A percentile compares a stretch with the other conserved stretches of the same genome.
Evolutionary conservation across 30 jellyfish, hydroid and myxozoan genomes (phyloP).

Genomic region (Aurelia sp.): DNA sequence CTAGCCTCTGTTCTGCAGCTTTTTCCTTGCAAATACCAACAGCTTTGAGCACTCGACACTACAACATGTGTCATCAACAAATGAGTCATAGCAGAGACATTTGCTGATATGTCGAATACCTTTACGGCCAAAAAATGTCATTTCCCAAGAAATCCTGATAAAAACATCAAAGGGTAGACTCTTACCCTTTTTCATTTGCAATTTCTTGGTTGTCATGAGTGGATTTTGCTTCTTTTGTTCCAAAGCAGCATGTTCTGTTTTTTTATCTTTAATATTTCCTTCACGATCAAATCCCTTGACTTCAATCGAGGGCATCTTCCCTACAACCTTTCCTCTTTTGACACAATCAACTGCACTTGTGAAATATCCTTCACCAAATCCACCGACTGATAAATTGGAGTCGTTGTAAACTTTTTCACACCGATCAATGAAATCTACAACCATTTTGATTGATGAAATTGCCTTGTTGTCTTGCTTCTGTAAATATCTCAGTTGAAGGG

Average conservation of each 20-base stretch:
- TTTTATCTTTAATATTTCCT: neutral
- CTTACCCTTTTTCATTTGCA: constrained; percentile 22
- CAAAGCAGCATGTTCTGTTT: neutral
- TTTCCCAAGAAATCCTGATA: neutral
- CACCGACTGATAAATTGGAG: neutral
- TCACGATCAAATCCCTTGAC: constrained; percentile 31
- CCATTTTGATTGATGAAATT: constrained; percentile 2
- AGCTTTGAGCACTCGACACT: neutral
- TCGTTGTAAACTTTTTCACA: constrained; percentile 33
- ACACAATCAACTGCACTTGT: constrained; percentile 24
- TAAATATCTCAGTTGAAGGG: neutral
- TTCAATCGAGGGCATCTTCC: constrained; percentile 49
- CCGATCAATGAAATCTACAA: constrained; percentile 50
- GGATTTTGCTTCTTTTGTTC: constrained; percentile 10
- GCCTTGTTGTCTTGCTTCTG: neutral
- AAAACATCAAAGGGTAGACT: neutral
- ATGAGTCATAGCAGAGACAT: neutral
- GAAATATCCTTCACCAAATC: neutral
- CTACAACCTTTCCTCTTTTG: constrained; percentile 42
- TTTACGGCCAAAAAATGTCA: no score
- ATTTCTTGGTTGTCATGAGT: neutral
- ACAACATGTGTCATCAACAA: neutral
- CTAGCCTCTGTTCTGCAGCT: no score
- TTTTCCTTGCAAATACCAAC: no score
- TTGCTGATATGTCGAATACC: neutral